Evolutionary conservation across 35 echinoderm and acorn worm species (phyloP).

Genomic region (Chiridota heheva): DNA sequence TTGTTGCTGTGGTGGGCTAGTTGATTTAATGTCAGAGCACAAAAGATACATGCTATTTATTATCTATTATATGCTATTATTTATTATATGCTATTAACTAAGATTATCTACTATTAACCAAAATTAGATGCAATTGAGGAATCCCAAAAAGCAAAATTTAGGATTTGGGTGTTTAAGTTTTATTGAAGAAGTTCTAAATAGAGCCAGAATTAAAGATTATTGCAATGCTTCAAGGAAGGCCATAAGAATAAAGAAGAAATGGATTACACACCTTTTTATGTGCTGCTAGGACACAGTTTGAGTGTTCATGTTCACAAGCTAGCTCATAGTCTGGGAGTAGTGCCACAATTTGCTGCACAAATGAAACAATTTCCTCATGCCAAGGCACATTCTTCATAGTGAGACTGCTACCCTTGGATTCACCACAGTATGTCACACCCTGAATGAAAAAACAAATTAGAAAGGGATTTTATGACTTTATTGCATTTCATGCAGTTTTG

Average conservation of each 20-base stretch:
- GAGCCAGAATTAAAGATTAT: no score
- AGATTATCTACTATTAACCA: no score
- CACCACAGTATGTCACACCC: slow-evolving; percentile 97
- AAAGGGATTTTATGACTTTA: neutral
- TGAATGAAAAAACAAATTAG: slow-evolving; percentile 24
- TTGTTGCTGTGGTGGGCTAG: no score
- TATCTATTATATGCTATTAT: no score
- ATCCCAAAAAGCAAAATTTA: neutral
- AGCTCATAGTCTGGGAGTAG: slow-evolving; percentile 80
- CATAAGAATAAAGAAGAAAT: no score
- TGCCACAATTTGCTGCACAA: slow-evolving; percentile 84
- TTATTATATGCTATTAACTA: no score
- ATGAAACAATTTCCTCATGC: slow-evolving; percentile 91
- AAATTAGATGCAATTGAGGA: neutral
- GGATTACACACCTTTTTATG: slow-evolving; percentile 76
- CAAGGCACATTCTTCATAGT: slow-evolving; percentile 98
- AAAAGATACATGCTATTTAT: no score
- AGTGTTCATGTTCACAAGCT: slow-evolving; percentile 98
- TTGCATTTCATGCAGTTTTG: neutral
- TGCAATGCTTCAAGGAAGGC: no score
- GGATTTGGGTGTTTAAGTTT: no score
- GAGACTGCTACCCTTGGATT: slow-evolving; percentile 89
- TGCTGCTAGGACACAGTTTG: slow-evolving; percentile 87
- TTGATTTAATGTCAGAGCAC: no score
- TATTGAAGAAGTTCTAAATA: no score